Conservation (phyloP, 2,113 vertebrate genomes). For the Saimiri boliviensis region DNA sequence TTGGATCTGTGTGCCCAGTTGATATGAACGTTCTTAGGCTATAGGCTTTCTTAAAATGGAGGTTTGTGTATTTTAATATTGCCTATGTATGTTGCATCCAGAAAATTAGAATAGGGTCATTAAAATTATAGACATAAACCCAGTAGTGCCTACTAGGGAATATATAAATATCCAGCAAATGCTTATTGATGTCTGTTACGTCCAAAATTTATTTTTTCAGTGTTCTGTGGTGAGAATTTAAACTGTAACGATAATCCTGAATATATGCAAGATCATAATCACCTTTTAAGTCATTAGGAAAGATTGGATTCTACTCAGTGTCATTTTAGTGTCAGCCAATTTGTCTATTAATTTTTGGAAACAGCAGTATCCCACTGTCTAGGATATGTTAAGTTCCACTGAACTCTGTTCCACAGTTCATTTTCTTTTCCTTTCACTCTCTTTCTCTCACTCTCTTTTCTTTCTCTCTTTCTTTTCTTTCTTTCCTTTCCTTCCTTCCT, state of each 20-base stretch:
- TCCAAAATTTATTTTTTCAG: neutral
- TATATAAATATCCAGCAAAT: neutral
- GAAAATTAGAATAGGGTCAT: neutral
- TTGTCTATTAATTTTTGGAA: slow-evolving; percentile 28
- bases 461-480: no score
- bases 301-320: neutral
- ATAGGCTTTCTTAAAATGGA: neutral
- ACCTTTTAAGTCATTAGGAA: slow-evolving; percentile 35
- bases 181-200: slow-evolving; percentile 1
- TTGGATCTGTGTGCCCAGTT: neutral
- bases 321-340: neutral
- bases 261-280: neutral
- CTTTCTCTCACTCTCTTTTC: no score
- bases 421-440: no score
- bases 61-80: slow-evolving; percentile 35
- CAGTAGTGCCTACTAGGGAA: neutral
- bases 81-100: neutral
- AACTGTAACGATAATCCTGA: neutral
- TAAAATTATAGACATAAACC: neutral
- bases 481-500: no score
- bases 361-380: neutral
- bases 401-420: neutral
- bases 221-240: neutral
- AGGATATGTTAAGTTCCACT: neutral
- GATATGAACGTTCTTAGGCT: neutral